Percentiles rank a stretch among this genome's conserved stretches.
Evolutionary conservation across 1,140 invertebrate genomes (phyloP).

Genomic region (Nebria ingens): DNA sequence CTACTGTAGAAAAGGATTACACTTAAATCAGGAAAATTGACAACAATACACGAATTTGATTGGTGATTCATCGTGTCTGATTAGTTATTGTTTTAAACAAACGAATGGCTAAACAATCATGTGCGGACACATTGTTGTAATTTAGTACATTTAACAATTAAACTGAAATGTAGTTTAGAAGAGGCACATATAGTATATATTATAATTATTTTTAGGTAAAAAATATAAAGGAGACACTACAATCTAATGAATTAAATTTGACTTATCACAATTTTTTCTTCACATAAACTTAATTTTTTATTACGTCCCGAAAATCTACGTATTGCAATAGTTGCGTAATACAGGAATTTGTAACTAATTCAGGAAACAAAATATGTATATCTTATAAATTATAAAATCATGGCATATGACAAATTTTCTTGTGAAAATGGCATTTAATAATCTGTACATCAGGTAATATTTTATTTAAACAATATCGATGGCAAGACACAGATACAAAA

Average conservation of each 20-base stretch:
- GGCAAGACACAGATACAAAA: no score
- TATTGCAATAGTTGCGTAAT: no score
- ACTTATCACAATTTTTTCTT: background rate
- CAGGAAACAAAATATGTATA: no score
- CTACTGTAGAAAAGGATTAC: background rate
- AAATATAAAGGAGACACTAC: background rate
- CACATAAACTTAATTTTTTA: no score
- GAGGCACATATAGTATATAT: conserved; percentile 1
- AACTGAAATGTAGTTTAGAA: background rate
- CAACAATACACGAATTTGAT: background rate
- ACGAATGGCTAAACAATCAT: background rate
- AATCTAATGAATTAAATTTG: background rate
- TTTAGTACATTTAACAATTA: background rate
- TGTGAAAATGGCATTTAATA: no score
- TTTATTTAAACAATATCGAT: no score
- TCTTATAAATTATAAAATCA: no score
- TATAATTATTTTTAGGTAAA: background rate
- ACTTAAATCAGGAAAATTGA: background rate
- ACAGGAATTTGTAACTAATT: no score
- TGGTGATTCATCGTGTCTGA: background rate
- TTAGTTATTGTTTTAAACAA: background rate
- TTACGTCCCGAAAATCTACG: no score
- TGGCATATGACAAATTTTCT: no score
- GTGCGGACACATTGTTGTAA: background rate
- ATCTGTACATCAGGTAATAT: no score